Percentiles rank a stretch among this genome's conserved stretches.
Conservation (phyloP, 1,140 invertebrate genomes). For the Sinonovacula constricta region DNA sequence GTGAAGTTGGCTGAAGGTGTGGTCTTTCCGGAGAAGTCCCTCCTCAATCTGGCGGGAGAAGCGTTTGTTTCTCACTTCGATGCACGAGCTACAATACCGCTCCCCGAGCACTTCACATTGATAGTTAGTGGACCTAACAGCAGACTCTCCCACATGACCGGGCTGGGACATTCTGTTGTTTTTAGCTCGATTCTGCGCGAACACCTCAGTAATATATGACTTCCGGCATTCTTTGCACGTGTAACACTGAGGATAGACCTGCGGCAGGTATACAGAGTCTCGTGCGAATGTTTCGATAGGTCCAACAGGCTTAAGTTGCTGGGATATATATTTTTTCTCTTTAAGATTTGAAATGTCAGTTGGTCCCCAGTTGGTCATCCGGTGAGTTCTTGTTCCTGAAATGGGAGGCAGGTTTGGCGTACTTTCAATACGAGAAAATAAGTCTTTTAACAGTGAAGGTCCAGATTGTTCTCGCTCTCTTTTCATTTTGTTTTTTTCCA, state of each 20-base stretch:
- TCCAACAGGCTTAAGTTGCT: constrained; percentile 1
- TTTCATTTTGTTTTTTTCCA: neutral
- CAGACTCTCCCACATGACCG: neutral
- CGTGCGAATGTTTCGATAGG: constrained; percentile 30
- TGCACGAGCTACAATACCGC: constrained; percentile 34
- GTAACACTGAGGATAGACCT: constrained; percentile 39
- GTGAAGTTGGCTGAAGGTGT: no score
- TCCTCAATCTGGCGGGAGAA: constrained; percentile 34
- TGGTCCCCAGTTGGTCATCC: no score
- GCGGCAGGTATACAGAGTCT: constrained; percentile 26
- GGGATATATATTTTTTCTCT: constrained; percentile 34
- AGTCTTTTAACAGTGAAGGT: no score
- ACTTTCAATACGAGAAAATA: constrained; percentile 22
- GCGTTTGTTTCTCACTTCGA: constrained; percentile 35
- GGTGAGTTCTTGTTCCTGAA: no score
- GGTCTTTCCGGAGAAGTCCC: no score
- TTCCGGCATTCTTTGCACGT: constrained; percentile 38
- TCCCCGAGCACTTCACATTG: constrained; percentile 44
- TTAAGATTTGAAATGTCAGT: constrained; percentile 25
- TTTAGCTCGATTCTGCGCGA: neutral
- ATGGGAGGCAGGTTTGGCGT: constrained; percentile 25
- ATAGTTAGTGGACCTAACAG: no score
- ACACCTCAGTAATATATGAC: constrained; percentile 34
- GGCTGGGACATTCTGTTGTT: neutral
- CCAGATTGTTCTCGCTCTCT: no score